Conservation (phyloP, 2,113 vertebrate genomes). For the Microcebus lehilahytsara region DNA sequence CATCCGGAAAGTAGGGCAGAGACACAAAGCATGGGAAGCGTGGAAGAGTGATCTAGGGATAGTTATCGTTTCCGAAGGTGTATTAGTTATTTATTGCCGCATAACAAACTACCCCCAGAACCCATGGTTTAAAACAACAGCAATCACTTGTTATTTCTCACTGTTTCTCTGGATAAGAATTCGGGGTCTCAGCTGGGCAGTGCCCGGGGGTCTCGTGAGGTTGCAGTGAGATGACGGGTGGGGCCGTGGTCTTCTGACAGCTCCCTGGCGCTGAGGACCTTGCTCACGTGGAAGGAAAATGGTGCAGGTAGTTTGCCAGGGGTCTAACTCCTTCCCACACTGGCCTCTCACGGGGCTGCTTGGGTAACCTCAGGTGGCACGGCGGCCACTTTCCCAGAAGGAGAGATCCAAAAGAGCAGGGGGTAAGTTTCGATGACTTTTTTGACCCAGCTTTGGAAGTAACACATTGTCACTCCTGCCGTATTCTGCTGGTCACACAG, state of each 20-base stretch:
- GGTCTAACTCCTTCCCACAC: not conserved
- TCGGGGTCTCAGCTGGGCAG: not conserved
- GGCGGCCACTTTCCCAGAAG: too few species aligned
- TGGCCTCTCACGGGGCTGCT: not conserved
- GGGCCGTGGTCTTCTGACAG: not conserved
- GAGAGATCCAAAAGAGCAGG: accelerated
- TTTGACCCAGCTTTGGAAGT: not conserved
- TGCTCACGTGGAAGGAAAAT: accelerated
- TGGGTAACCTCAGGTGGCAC: accelerated
- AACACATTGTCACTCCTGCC: not conserved
- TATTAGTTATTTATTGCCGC: too few species aligned
- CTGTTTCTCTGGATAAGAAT: not conserved
- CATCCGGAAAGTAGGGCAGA: too few species aligned
- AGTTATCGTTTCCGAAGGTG: not conserved
- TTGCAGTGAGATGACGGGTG: not conserved
- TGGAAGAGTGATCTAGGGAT: accelerated
- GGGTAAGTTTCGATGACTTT: not conserved
- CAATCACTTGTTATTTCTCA: accelerated
- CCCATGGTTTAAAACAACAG: not conserved
- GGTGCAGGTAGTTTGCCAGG: not conserved
- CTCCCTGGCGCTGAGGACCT: not conserved
- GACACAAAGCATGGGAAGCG: not conserved
- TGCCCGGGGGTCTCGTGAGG: not conserved
- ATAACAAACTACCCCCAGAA: accelerated
- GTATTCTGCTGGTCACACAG: accelerated